Conservation (phyloP, 1,140 invertebrate species). For the Aporrectodea caliginosa region DNA sequence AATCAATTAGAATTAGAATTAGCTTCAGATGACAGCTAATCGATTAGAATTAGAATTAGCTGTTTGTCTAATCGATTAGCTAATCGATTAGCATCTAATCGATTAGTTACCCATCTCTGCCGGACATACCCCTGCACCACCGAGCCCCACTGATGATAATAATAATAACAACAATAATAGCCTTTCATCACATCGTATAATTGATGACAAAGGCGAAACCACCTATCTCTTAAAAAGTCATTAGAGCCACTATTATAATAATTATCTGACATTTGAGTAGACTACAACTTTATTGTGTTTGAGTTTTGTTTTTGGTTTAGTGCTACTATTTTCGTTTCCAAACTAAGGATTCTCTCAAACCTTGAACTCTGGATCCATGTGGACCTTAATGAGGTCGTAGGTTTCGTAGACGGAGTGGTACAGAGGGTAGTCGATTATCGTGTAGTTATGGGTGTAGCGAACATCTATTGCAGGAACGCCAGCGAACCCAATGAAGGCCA, state of each 20-base stretch:
- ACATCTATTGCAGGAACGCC: conserved; percentile 51
- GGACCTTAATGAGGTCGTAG: conserved; percentile 47
- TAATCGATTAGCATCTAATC: too few species aligned
- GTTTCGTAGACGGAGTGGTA: conserved; percentile 59
- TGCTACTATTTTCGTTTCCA: too few species aligned
- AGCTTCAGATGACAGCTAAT: neutral
- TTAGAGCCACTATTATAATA: too few species aligned
- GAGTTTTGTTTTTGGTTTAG: too few species aligned
- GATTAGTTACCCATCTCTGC: too few species aligned
- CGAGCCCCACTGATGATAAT: too few species aligned
- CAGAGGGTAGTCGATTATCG: conserved; percentile 50
- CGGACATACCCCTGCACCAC: too few species aligned
- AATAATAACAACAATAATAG: neutral
- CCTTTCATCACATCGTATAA: neutral
- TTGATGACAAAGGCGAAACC: conserved; percentile 1
- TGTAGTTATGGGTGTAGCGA: conserved; percentile 39
- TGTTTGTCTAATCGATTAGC: too few species aligned
- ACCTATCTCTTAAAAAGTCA: too few species aligned
- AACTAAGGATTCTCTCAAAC: too few species aligned
- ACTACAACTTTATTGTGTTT: too few species aligned
- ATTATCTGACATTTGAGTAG: too few species aligned
- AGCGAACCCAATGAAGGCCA: conserved; percentile 44
- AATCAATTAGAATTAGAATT: neutral
- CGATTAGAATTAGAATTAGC: neutral
- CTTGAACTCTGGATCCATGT: conserved; percentile 49